These are phyloP conservation scores for Oncorhynchus nerka DNA, from an alignment of 2,113 vertebrate genomes.

Conservation along the genomic window DNA sequence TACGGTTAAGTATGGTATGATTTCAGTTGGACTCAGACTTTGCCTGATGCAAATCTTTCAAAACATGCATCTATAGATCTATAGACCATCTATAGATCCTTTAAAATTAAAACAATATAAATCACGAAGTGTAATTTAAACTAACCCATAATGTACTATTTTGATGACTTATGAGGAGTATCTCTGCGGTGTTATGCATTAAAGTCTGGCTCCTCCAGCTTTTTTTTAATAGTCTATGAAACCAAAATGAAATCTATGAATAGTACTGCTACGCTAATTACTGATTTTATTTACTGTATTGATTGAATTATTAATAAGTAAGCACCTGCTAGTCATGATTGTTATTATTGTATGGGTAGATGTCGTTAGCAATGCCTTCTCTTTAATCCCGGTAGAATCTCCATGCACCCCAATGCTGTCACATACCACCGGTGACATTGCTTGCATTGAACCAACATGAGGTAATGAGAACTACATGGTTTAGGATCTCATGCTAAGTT, in stretches of 20 bases:
- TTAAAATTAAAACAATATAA: not conserved
- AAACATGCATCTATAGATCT: not conserved
- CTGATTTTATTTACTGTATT: too few species aligned
- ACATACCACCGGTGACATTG: constrained; percentile 59
- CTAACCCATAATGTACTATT: constrained; percentile 5
- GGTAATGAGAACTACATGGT: constrained; percentile 66
- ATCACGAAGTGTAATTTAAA: not conserved
- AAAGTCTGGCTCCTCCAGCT: not conserved
- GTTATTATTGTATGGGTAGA: not conserved
- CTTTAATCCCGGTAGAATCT: constrained; percentile 51
- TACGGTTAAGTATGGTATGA: not conserved
- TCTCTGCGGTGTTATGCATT: constrained; percentile 28
- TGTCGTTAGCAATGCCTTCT: not conserved
- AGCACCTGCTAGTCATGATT: not conserved
- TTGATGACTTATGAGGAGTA: constrained; percentile 5
- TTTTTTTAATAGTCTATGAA: too few species aligned
- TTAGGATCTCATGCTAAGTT: constrained; percentile 61
- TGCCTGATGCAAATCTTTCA: not conserved
- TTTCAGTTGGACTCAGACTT: not conserved
- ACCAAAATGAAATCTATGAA: too few species aligned
- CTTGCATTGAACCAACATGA: constrained; percentile 74
- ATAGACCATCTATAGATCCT: not conserved
- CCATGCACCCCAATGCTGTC: constrained; percentile 41
- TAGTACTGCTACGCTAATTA: too few species aligned
- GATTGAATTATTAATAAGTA: too few species aligned